Evolutionary conservation across 1,140 invertebrate genomes (phyloP).

Genomic region (Neoseiulus cucumeris): DNA sequence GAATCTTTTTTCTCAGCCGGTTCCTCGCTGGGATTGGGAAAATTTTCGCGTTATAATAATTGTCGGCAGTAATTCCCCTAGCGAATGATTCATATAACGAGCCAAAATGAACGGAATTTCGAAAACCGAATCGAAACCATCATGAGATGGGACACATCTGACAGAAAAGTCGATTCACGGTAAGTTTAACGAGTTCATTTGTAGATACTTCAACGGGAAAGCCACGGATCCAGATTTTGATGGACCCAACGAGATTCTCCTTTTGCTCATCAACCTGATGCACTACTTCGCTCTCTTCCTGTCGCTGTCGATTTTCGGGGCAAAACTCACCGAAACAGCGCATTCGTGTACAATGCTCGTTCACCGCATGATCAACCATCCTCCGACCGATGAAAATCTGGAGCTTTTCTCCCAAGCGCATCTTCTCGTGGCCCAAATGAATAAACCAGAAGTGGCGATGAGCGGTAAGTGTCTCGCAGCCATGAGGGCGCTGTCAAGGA

Average conservation of each 20-base stretch:
- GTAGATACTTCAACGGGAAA: background rate
- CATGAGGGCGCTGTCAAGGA: too few relatives aligned
- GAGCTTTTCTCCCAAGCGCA: conserved; percentile 6
- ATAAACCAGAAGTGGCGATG: conserved; percentile 2
- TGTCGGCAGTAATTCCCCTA: too few relatives aligned
- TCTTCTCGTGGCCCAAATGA: conserved; percentile 3
- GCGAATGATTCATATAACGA: too few relatives aligned
- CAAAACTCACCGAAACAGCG: background rate
- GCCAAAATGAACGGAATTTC: too few relatives aligned
- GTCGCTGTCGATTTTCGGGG: background rate
- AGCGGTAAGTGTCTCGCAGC: background rate
- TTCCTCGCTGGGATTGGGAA: too few relatives aligned
- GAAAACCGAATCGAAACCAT: too few relatives aligned
- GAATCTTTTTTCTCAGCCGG: too few relatives aligned
- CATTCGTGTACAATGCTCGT: conserved; percentile 8
- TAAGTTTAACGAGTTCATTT: too few relatives aligned
- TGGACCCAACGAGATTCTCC: background rate
- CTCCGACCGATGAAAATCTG: background rate
- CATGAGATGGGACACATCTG: too few relatives aligned
- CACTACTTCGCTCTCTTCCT: background rate
- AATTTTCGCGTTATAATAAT: too few relatives aligned
- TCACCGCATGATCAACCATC: conserved; percentile 5
- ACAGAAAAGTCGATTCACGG: too few relatives aligned
- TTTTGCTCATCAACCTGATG: background rate
- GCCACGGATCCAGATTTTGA: conserved; percentile 5